Conservation (phyloP, 2,888 invertebrate genomes). For the Pardosa pseudoannulata region DNA sequence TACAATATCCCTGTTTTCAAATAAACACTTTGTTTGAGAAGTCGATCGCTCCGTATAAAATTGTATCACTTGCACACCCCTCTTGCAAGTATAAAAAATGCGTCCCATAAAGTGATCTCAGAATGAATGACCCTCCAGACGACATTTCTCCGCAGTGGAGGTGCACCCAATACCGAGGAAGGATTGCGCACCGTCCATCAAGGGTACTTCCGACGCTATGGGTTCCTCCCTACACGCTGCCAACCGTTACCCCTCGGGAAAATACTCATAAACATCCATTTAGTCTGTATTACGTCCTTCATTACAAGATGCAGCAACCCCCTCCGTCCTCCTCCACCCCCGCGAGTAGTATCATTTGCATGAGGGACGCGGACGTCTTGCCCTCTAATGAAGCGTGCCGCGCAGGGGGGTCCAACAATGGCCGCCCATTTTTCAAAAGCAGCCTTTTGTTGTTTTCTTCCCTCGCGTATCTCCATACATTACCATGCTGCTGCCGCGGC, state of each 20-base stretch:
- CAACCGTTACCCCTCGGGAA: constrained; percentile 28
- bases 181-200: background rate
- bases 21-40: no score
- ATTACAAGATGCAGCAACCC: constrained; percentile 35
- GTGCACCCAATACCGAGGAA: background rate
- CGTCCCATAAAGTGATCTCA: no score
- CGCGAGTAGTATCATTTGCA: constrained; percentile 36
- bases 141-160: background rate
- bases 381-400: constrained; percentile 62
- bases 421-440: constrained; percentile 57
- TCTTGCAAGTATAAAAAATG: no score
- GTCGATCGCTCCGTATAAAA: no score
- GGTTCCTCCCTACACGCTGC: background rate
- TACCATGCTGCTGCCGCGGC: constrained; percentile 23
- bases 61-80: no score
- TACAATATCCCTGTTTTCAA: no score
- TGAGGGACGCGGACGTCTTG: constrained; percentile 34
- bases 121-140: background rate
- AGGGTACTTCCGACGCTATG: background rate
- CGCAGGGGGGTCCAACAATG: constrained; percentile 36
- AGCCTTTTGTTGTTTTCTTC: constrained; percentile 1
- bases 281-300: constrained; percentile 61
- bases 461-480: constrained; percentile 38
- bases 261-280: constrained; percentile 70
- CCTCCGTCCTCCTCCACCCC: background rate